Evolutionary conservation across 2,888 invertebrate species (phyloP).

Genomic region (Andricus curvator): DNA sequence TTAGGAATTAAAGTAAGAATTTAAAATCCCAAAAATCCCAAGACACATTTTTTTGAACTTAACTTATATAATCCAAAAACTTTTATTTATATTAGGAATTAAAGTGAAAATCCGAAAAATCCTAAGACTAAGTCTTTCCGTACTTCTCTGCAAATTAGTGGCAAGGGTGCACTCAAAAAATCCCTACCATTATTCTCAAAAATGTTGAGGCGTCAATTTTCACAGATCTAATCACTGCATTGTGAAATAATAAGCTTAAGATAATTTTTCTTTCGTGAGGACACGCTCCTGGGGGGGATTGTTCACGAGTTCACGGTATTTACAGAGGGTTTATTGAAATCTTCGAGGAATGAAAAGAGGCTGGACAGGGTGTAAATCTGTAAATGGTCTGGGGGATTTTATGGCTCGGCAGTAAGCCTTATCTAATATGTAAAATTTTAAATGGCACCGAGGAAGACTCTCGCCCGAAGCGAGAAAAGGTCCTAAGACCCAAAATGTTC

Average conservation of each 20-base stretch:
- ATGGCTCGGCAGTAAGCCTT: neutral
- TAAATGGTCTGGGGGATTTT: neutral
- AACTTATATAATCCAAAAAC: too few relatives aligned
- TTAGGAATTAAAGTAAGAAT: neutral
- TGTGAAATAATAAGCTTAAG: neutral
- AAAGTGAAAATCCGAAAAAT: neutral
- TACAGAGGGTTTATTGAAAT: neutral
- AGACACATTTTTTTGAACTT: too few relatives aligned
- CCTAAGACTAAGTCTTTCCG: neutral
- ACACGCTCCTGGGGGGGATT: neutral
- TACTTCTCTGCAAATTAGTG: neutral
- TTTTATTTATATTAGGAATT: too few relatives aligned
- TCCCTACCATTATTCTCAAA: neutral
- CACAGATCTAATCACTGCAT: neutral
- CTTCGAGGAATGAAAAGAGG: neutral
- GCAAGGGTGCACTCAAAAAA: neutral
- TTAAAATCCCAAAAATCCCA: neutral
- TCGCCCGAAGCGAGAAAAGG: neutral
- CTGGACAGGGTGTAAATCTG: neutral
- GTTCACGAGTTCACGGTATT: neutral
- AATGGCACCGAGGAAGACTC: neutral
- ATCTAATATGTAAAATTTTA: neutral
- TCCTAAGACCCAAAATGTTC: neutral
- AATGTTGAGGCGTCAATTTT: neutral
- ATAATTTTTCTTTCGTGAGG: neutral